A percentile compares a stretch with the other conserved stretches of the same genome.
Conservation (phyloP, 2,888 invertebrate species). For the Lasioglossum zephyrum region DNA sequence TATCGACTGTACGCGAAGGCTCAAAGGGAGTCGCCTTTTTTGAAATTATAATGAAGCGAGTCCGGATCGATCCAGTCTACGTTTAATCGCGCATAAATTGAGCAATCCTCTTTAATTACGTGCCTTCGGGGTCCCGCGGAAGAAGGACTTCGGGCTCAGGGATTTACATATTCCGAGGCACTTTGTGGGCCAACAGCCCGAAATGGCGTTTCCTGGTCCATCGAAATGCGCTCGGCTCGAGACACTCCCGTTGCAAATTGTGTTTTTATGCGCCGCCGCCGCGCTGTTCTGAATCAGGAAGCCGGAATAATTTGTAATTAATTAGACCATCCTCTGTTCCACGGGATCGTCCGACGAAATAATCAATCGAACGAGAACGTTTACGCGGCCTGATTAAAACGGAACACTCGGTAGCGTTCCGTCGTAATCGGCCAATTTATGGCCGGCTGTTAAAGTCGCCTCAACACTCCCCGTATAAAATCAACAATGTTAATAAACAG, state of each 20-base stretch:
- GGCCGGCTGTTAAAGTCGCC: background rate
- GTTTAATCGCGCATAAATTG: constrained; percentile 54
- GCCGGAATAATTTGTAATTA: constrained; percentile 4
- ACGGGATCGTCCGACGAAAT: background rate
- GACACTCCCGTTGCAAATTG: constrained; percentile 3
- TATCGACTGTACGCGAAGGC: background rate
- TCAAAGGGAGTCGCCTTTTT: constrained; percentile 16
- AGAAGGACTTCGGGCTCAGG: constrained; percentile 13
- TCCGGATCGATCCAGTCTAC: constrained; percentile 36
- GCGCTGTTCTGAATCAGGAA: background rate
- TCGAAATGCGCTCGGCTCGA: constrained; percentile 22
- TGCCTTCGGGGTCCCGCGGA: constrained; percentile 8
- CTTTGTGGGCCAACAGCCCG: constrained; percentile 19
- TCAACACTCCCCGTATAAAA: background rate
- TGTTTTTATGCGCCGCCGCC: background rate
- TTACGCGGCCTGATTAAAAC: background rate
- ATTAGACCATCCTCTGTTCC: background rate
- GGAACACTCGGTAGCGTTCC: background rate
- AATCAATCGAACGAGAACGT: background rate
- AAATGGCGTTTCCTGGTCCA: constrained; percentile 20
- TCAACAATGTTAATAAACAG: background rate
- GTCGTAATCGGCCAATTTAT: background rate
- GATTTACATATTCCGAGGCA: constrained; percentile 47
- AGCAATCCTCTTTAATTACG: constrained; percentile 58
- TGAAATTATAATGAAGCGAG: constrained; percentile 28